Conservation (phyloP, 2,888 invertebrate species). For the Colletes collaris region DNA sequence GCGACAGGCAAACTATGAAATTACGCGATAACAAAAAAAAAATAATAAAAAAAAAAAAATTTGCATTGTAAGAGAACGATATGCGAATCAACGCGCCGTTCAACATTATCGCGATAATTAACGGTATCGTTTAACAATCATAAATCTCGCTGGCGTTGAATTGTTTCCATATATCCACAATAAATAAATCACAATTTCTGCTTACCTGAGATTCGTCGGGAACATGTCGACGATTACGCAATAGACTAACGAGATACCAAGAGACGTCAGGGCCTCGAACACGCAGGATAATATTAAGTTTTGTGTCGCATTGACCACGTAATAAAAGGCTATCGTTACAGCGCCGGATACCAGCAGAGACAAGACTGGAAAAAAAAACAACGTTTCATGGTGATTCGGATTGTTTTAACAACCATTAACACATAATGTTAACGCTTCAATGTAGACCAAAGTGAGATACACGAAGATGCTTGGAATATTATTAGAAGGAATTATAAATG, state of each 20-base stretch:
- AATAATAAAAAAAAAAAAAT: no score
- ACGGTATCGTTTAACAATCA: not conserved
- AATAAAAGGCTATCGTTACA: constrained; percentile 90
- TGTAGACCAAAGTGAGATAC: no score
- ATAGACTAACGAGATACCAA: constrained; percentile 91
- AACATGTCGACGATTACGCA: constrained; percentile 92
- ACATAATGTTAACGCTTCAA: no score
- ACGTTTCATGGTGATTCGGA: not conserved
- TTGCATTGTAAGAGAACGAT: not conserved
- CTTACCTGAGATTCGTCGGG: constrained; percentile 91
- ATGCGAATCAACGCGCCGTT: not conserved
- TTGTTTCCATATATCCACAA: constrained; percentile 4
- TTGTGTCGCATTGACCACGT: constrained; percentile 88
- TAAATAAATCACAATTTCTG: constrained; percentile 45
- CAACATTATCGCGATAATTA: not conserved
- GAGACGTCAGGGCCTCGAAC: constrained; percentile 91
- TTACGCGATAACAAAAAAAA: no score
- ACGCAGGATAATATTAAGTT: constrained; percentile 91
- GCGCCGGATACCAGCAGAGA: constrained; percentile 89
- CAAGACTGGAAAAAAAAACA: constrained; percentile 85
- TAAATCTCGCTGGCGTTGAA: constrained; percentile 24
- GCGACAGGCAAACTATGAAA: no score
- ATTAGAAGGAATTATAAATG: no score
- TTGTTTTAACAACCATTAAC: no score
- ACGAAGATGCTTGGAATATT: no score